Base-by-base conservation (phyloP, 2,113 vertebrate species). In the Himantopus leucocephalus region DNA sequence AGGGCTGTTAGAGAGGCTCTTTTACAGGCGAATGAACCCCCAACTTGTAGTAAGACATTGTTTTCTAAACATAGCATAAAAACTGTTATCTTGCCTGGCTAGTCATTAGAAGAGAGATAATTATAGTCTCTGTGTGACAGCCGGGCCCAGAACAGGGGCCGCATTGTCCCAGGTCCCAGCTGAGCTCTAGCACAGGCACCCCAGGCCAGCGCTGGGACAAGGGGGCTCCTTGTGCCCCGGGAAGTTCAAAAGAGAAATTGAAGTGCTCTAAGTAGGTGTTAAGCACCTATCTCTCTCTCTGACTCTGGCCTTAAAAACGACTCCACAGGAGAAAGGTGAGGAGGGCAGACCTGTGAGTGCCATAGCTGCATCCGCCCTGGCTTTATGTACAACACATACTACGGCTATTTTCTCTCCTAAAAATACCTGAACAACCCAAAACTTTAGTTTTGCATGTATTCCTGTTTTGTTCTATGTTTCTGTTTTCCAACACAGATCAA, bases 61-160 rank as follows among this genome's bases (percentile, higher is more conserved):
- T 97, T 95, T 97, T 97, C 91, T 94, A 97, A 97, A 97, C 94
- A 96, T 73, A 95, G 86, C 78, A 76, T 94, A 73, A 97, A 95
- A 97, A 95, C 91, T 96, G 92, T 95, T 96, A 96, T 97, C 96
- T 96, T 96, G 97, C 96, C 94, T 94, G 91, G 95, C 86, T 97
- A 94, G 89, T 97, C 96, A 97, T 97, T 96, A 97, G 96, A 91
- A 82, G 88, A 37, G 86, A 94, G 92, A 97, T 96, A 96, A 95
- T 97, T 97, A 96, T 88, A 97, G 86, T 79, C 89, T 88, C 70
- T 34, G 58, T 91, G 92, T 6, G 15, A 95, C 81, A 80, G 95
- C 48, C 17, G 12, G 84, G 81, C 52, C 47, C 47, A 8, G 91
- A 96, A 97, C 94, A 97, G 89, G 93, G 94, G 37, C 77, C 1